Percentiles rank a stretch among this genome's conserved stretches.
Conservation (phyloP, 2,888 invertebrate species). For the Metellina segmentata region DNA sequence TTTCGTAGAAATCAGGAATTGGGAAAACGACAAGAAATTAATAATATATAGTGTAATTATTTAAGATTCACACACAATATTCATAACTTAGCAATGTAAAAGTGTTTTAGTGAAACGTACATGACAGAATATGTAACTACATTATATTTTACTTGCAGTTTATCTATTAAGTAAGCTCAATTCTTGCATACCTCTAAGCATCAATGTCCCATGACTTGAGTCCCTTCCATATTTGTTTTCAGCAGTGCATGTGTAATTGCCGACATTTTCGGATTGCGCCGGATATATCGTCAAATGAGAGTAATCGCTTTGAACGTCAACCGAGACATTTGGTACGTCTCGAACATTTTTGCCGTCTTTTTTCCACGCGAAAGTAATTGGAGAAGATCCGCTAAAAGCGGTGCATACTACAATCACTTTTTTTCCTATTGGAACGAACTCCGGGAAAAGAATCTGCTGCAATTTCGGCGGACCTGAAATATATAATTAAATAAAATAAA, state of each 20-base stretch:
- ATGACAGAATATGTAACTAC: too few species aligned
- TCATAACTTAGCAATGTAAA: too few species aligned
- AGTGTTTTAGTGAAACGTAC: too few species aligned
- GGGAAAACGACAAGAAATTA: too few species aligned
- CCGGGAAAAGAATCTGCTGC: conserved; percentile 53
- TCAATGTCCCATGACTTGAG: conserved; percentile 30
- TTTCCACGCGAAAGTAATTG: conserved; percentile 66
- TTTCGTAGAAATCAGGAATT: too few species aligned
- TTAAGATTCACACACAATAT: too few species aligned
- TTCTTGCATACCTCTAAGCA: conserved; percentile 48
- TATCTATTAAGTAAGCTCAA: too few species aligned
- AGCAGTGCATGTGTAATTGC: conserved; percentile 62
- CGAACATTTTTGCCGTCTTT: conserved; percentile 65
- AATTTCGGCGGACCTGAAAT: conserved; percentile 41
- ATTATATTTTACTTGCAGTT: too few species aligned
- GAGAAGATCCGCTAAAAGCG: conserved; percentile 53
- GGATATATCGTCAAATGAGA: conserved; percentile 52
- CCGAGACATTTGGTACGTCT: conserved; percentile 17
- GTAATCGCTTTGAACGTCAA: conserved; percentile 30
- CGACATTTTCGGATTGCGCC: conserved; percentile 46
- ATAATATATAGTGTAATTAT: too few species aligned
- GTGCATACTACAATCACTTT: conserved; percentile 65
- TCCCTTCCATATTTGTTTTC: conserved; percentile 42
- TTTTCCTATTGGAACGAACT: conserved; percentile 45
- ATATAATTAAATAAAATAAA: not conserved